Conservation (phyloP, 2,888 invertebrate species). For the Blastobasis lacticolella region DNA sequence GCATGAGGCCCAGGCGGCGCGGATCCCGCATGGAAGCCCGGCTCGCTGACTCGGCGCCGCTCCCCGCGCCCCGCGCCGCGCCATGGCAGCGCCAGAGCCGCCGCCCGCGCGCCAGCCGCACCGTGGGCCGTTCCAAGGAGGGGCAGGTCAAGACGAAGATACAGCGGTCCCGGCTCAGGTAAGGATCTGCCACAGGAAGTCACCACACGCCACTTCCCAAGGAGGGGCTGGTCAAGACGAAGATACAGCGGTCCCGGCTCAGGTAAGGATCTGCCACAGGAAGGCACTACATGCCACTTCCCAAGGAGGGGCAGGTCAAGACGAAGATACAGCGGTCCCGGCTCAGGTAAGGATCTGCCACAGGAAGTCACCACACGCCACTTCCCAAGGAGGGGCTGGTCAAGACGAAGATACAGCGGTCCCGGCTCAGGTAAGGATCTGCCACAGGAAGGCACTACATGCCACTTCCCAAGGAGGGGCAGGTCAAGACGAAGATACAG, state of each 20-base stretch:
- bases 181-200: slow-evolving; percentile 50
- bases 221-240: slow-evolving; percentile 62
- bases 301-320: slow-evolving; percentile 65
- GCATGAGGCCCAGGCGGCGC: slow-evolving; percentile 70
- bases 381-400: slow-evolving; percentile 66
- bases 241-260: slow-evolving; percentile 26
- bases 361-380: slow-evolving; percentile 49
- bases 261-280: slow-evolving; percentile 44
- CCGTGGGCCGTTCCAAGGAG: slow-evolving; percentile 61
- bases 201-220: slow-evolving; percentile 56
- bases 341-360: slow-evolving; percentile 37
- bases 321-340: slow-evolving; percentile 35
- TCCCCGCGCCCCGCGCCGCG: slow-evolving; percentile 57
- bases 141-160: slow-evolving; percentile 56
- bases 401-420: slow-evolving; percentile 44
- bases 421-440: slow-evolving; percentile 30
- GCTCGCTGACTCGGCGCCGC: slow-evolving; percentile 58
- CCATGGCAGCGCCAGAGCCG: slow-evolving; percentile 55
- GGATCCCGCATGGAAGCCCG: slow-evolving; percentile 69
- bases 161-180: slow-evolving; percentile 24
- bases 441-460: slow-evolving; percentile 50
- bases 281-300: slow-evolving; percentile 53
- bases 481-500: slow-evolving; percentile 49
- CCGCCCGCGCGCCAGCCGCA: slow-evolving; percentile 53
- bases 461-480: slow-evolving; percentile 63